A percentile compares a stretch with the other conserved stretches of the same genome.
phyloP scores from a whole-genome alignment of 2,888 invertebrate species.

The Alsophila aescularia region DNA sequence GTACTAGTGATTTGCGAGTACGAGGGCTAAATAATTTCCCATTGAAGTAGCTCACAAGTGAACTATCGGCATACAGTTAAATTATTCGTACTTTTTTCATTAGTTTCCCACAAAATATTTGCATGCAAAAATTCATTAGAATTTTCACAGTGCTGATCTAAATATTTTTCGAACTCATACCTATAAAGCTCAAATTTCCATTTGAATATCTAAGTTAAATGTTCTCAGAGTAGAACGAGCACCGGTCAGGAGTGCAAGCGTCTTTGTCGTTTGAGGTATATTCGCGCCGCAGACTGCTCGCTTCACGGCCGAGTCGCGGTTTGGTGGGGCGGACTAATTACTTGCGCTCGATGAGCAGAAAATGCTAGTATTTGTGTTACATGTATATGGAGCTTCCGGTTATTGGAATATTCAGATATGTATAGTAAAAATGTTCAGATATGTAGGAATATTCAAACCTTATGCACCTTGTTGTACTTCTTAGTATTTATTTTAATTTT shows the following conservation, averaged over 20 bases:
- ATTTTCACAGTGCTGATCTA: background rate
- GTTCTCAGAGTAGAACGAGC: background rate
- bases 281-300: background rate
- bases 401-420: background rate
- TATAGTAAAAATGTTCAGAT: too few species aligned
- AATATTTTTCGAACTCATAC: background rate
- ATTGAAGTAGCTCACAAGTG: too few species aligned
- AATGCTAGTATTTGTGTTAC: conserved; percentile 19
- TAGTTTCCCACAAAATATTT: background rate
- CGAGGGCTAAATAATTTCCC: too few species aligned
- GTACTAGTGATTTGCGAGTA: too few species aligned
- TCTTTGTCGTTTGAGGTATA: conserved; percentile 3
- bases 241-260: background rate
- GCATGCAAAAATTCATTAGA: background rate
- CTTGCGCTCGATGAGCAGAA: conserved; percentile 27
- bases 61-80: too few species aligned
- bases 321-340: conserved; percentile 42
- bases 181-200: background rate
- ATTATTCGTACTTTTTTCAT: background rate
- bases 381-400: background rate
- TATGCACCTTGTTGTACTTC: too few species aligned
- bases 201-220: background rate
- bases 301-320: conserved; percentile 33
- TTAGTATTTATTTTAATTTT: too few species aligned
- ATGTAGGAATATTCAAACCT: too few species aligned